Base-by-base conservation (phyloP, 2,888 invertebrate genomes). In the Pseudococcus viburni region DNA sequence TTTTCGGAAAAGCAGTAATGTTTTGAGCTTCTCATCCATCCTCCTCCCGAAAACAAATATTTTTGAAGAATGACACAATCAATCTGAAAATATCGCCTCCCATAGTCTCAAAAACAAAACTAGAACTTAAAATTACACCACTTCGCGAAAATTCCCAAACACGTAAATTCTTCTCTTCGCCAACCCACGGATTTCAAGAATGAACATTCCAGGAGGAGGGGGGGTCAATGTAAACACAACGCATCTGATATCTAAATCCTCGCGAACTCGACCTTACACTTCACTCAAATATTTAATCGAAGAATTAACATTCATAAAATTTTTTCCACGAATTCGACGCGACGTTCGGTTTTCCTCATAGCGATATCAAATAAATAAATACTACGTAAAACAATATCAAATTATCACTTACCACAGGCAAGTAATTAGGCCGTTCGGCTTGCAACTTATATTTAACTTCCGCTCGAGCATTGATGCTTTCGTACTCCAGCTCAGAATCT, bases 371-470 rank as follows among this genome's bases (percentile, higher is more conserved):
- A 33, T 33, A 33, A 33, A 33, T 3, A 33, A 33, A 33, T 33
- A 33, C 26, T 33, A 33, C 26, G 3, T 33, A 33, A 33, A 33
- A 33, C 26, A 33, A 33, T 33, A 59, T 19, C 12, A 59, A 59
- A 19, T 19, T 19, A 8, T n/a, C 39, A 87, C 87, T 87, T 48
- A 87, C 87, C 87, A 87, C 87, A 33, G 87, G 87, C 39, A 87
- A 80, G 68, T 87, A 87, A 80, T 87, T 87, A 17, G 87, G 87
- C 19, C 64, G 17, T 42, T 88, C 84, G 33, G 87, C 88, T 64
- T 89, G 89, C 15, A 89, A 89, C 0, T 89, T 89, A 42, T 89
- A 89, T 84, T 88, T 89, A 73, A 85, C 88, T 89, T 89, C 51
- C 83, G 86, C 83, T 73, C 89, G 19, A 48, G 85, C 85, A 73